Evolutionary conservation across 2,113 vertebrate species (phyloP), one percentile per base, ranked within the genome.

Genomic region (Jaculus jaculus): DNA sequence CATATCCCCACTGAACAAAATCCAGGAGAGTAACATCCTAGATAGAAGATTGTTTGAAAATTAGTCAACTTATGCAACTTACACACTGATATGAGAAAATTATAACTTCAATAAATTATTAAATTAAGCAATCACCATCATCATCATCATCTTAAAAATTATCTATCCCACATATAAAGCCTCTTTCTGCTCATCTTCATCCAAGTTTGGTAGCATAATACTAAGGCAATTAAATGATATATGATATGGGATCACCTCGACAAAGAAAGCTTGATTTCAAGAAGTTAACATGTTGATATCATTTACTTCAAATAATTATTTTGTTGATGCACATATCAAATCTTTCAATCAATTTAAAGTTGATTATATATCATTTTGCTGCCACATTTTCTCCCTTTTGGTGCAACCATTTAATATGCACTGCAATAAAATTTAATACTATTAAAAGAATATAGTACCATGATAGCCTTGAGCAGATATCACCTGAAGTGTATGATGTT

Each of bases 1-100:
- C 13, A 51, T 73, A 58, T n/a, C 78, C 8, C 10, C 73, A 30
- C 74, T 47, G 92, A 92, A 78, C 8, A 82, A 85, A 93, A 89
- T 60, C 20, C 12, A 68, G 42, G 5, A 0, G 23, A 63, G 78
- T 78, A 54, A 84, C 51, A 3, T 47, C 17, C 4, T 74, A 34
- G 32, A 10, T 28, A 61, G 6, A 85, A 8, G 18, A 82, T 86
- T 75, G 54, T 4, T 68, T 34, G 26, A 2, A 9, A 69, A 68
- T 83, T 61, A 78, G 23, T 34, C 42, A 79, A 9, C 37, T 16
- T 42, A 11, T 72, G 26, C 28, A 26, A 78, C 3, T 9, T 21
- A 4, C 42, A 77, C 66, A 47, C 66, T 23, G 18, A 85, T 88
- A 84, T 81, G 30, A 7, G 4, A 32, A 63, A 11, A 0, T 37